Conservation (phyloP, 2,797 vertebrate species). For the Silurus lanzhouensis region DNA sequence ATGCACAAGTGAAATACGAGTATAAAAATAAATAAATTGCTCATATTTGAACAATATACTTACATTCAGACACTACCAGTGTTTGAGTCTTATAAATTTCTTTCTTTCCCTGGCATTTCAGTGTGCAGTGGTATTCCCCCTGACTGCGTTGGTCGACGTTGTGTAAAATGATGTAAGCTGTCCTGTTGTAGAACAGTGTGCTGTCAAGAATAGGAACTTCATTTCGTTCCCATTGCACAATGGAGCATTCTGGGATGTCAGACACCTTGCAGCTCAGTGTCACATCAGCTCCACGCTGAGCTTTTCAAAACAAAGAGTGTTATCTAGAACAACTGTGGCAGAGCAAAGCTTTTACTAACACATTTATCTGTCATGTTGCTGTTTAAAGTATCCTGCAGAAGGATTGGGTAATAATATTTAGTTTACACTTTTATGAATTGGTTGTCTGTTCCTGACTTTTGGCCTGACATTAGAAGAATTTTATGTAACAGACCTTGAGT, state of each 20-base stretch:
- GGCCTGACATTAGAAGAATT: neutral
- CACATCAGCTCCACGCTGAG: neutral
- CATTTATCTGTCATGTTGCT: neutral
- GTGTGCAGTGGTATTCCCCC: neutral
- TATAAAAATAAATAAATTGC: too few species aligned
- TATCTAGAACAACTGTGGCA: neutral
- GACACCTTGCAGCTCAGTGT: conserved; percentile 17
- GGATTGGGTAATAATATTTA: neutral
- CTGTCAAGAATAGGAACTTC: conserved; percentile 13
- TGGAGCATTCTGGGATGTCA: conserved; percentile 30
- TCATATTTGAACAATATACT: neutral
- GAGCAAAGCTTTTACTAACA: neutral
- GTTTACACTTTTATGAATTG: neutral
- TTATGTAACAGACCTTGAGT: neutral
- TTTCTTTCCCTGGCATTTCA: neutral
- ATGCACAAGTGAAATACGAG: neutral
- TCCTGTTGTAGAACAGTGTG: conserved; percentile 42
- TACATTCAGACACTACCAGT: neutral
- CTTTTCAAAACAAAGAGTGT: neutral
- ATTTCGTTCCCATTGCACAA: conserved; percentile 31
- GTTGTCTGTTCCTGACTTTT: neutral
- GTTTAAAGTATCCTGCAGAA: conserved; percentile 3
- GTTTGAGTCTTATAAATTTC: neutral
- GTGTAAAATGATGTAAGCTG: conserved; percentile 48
- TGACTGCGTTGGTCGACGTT: conserved; percentile 15